These are phyloP conservation scores for Saimiri boliviensis DNA, from an alignment of 2,113 vertebrate genomes.

Conservation along the genomic window DNA sequence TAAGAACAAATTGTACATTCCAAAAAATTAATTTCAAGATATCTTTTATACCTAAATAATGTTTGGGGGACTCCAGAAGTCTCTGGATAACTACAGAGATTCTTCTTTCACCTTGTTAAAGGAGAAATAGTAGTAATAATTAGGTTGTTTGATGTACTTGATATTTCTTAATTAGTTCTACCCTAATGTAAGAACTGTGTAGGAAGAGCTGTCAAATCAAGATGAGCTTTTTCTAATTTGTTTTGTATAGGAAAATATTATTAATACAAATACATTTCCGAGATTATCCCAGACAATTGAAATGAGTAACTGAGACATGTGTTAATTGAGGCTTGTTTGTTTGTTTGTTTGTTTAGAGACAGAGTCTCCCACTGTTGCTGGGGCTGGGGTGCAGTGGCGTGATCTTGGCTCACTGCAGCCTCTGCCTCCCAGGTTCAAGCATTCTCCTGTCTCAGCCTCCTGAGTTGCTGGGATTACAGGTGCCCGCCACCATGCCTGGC, in stretches of 20 bases:
- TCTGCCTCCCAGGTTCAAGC: too few species aligned
- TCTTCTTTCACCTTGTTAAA: constrained; percentile 35
- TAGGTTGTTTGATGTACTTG: constrained; percentile 16
- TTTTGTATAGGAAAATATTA: not conserved
- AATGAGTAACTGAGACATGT: too few species aligned
- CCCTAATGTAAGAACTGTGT: not conserved
- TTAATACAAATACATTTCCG: not conserved
- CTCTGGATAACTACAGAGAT: not conserved
- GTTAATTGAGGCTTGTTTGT: too few species aligned
- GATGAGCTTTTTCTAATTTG: not conserved
- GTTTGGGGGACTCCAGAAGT: not conserved
- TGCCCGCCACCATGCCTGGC: too few species aligned
- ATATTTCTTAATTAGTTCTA: constrained; percentile 40
- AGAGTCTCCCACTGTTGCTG: too few species aligned
- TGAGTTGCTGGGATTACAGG: too few species aligned
- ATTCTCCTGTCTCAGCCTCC: too few species aligned
- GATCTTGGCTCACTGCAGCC: too few species aligned
- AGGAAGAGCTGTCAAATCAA: constrained; percentile 29
- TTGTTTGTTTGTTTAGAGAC: too few species aligned
- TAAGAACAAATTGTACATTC: constrained; percentile 2
- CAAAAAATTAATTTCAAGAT: not conserved
- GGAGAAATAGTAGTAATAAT: not conserved
- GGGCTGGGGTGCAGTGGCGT: too few species aligned
- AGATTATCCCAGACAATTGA: not conserved
- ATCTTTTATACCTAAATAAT: not conserved